Base-by-base conservation (phyloP, 2,888 invertebrate species). In the Helobdella robusta region DNA sequence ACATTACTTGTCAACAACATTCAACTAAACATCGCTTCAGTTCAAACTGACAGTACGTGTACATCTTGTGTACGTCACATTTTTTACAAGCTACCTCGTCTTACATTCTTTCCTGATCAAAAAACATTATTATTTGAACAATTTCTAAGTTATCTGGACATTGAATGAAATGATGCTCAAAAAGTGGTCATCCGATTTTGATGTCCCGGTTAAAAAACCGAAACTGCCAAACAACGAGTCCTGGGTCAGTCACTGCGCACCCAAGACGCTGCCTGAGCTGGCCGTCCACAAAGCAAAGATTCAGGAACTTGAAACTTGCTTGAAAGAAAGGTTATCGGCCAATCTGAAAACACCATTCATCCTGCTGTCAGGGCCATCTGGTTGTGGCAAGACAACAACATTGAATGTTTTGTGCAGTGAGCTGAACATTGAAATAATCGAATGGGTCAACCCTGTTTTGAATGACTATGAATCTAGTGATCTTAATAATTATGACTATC, bases 381-480 rank as follows among this genome's bases (percentile, higher is more conserved):
- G 92, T 0, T 84, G 85, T 75, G 91, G 90, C 0, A 92, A 92
- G 81, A 88, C 90, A 0, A 84, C 85, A 0, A 85, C 89, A 0
- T 72, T 91, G 0, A 83, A 82, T 66, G 82, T 85, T 8, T 72
- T 91, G 11, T 86, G 88, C 40, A 82, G 83, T 64, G 84, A 86
- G 72, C 78, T 86, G 68, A 81, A 82, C 34, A 79, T 84, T 36
- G 83, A 84, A 72, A 74, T 88, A 40, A 81, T 84, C 36, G 91
- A 91, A 79, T 92, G 91, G 91, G 84, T 86, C 30, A 89, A 88
- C 72, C 90, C 91, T 28, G 30, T 71, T 6, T 64, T 62, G 20
- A 44, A 35, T 30, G 59, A 59, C 3, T 1, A 6, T 15, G 6
- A 15, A 18, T 35, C 23, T 8, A 11, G 11, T n/a, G 56, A 30